A percentile compares a stretch with the other conserved stretches of the same genome.
Conservation (phyloP, 1,140 invertebrate species). For the Drosophila kohkoa region DNA sequence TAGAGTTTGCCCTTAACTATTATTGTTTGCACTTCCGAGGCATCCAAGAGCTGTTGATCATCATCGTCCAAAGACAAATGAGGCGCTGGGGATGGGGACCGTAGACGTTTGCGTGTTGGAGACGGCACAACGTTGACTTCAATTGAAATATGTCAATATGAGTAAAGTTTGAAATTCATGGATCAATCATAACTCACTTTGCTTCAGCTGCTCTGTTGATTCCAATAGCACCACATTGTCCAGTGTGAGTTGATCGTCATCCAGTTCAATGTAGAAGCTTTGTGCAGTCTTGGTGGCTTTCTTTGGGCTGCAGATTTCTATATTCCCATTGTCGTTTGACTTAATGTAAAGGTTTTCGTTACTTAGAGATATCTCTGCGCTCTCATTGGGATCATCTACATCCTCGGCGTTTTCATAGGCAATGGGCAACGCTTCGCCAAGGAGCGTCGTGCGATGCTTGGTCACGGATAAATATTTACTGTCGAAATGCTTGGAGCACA, state of each 20-base stretch:
- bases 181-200: constrained; percentile 23
- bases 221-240: constrained; percentile 44
- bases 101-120: constrained; percentile 33
- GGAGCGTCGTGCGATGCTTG: constrained; percentile 55
- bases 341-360: background rate
- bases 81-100: background rate
- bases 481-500: constrained; percentile 79
- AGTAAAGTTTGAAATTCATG: background rate
- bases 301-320: background rate
- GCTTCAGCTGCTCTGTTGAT: constrained; percentile 15
- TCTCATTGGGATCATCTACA: too few relatives aligned
- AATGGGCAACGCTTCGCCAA: constrained; percentile 66
- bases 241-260: constrained; percentile 42
- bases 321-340: background rate
- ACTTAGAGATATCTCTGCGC: background rate
- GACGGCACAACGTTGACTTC: constrained; percentile 24
- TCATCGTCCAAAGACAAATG: background rate
- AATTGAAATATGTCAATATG: constrained; percentile 16
- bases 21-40: constrained; percentile 61
- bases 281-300: background rate
- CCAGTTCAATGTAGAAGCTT: constrained; percentile 43
- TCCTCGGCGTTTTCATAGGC: constrained; percentile 26
- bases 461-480: constrained; percentile 52
- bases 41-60: constrained; percentile 48
- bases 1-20: constrained; percentile 73